Percentiles rank a stretch among this genome's conserved stretches.
Evolutionary conservation across 2,888 invertebrate genomes (phyloP).

Genomic region (Laothoe populi): DNA sequence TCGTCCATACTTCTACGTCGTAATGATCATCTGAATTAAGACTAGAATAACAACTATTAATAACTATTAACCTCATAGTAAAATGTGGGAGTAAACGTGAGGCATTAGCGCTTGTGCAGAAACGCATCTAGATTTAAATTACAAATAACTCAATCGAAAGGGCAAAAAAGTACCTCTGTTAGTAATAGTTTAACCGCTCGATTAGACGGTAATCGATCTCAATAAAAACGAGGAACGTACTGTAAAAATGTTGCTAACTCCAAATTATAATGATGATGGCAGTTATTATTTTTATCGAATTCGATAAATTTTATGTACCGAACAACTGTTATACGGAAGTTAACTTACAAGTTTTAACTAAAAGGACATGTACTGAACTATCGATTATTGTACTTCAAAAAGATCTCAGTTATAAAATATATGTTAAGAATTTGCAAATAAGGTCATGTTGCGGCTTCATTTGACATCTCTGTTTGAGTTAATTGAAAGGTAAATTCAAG

Average conservation of each 20-base stretch:
- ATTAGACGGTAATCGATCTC: constrained; percentile 71
- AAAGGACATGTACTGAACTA: not conserved
- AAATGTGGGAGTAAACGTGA: not conserved
- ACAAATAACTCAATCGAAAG: constrained; percentile 49
- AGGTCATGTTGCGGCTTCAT: constrained; percentile 37
- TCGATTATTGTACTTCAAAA: constrained; percentile 15
- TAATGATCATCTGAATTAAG: not conserved
- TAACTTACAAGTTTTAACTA: not conserved
- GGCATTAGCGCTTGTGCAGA: constrained; percentile 16
- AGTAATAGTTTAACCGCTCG: constrained; percentile 61
- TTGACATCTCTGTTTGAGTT: constrained; percentile 41
- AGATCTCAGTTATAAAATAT: constrained; percentile 60
- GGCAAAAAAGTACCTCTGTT: constrained; percentile 55
- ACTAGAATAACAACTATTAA: not conserved
- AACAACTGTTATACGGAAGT: not conserved
- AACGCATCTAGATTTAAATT: constrained; percentile 43
- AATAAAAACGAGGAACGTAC: constrained; percentile 56
- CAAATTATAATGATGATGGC: constrained; percentile 38
- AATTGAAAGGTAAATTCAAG: constrained; percentile 52
- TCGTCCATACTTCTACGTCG: constrained; percentile 1
- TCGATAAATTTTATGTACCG: not conserved
- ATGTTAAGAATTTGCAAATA: constrained; percentile 41
- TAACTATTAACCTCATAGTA: constrained; percentile 1
- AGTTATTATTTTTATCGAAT: constrained; percentile 9
- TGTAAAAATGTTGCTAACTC: constrained; percentile 74